phyloP scores from a whole-genome alignment of 2,113 vertebrate genomes.

The Tupaia tana region DNA sequence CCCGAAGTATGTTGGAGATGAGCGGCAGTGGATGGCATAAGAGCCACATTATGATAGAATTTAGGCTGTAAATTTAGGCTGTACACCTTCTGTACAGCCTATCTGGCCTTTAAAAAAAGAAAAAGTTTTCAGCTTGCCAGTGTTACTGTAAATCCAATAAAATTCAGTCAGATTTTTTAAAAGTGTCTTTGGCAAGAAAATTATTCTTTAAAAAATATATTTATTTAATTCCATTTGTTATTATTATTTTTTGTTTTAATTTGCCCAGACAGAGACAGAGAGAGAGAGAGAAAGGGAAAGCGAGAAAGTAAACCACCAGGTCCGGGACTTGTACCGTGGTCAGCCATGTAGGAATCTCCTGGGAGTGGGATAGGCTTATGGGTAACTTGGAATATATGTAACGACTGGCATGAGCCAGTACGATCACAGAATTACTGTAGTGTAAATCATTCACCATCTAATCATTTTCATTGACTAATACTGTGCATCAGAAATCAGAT shows the following conservation, averaged over 20 bases:
- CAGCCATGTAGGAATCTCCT: neutral
- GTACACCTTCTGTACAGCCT: too few species aligned
- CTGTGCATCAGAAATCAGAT: slow-evolving; percentile 14
- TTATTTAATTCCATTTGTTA: too few species aligned
- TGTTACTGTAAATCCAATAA: neutral
- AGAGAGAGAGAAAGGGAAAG: too few species aligned
- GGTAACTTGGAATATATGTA: slow-evolving; percentile 36
- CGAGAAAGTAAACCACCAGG: too few species aligned
- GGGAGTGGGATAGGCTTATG: neutral
- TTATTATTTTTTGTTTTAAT: too few species aligned
- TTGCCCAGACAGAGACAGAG: too few species aligned
- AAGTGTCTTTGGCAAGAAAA: neutral
- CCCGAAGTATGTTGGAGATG: neutral
- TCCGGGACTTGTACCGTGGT: too few species aligned
- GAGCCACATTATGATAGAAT: neutral
- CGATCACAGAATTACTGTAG: neutral
- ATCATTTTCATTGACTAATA: neutral
- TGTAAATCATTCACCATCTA: slow-evolving; percentile 38
- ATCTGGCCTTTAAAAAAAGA: too few species aligned
- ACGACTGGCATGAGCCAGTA: slow-evolving; percentile 5
- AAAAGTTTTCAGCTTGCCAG: neutral
- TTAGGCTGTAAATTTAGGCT: neutral
- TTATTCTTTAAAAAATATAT: neutral
- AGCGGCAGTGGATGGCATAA: neutral
- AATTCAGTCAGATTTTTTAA: neutral